These are phyloP conservation scores for Platycnemis pennipes DNA, from an alignment of 2,888 invertebrate species.

Conservation along the genomic window DNA sequence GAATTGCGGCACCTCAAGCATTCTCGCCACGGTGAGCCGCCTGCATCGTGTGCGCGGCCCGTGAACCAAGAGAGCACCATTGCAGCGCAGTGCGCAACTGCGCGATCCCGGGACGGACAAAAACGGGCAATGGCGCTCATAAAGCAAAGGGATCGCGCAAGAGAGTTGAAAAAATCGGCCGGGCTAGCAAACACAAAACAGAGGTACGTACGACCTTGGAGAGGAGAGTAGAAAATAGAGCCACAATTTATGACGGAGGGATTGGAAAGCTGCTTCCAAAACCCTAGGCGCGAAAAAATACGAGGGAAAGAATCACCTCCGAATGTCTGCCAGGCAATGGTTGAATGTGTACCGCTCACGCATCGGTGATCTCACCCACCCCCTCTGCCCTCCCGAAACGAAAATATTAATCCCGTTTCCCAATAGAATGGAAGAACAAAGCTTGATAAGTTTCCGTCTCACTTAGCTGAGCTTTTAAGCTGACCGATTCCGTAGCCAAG, in stretches of 20 bases:
- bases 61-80: neutral
- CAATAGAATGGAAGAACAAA: neutral
- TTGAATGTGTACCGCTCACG: neutral
- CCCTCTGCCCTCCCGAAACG: neutral
- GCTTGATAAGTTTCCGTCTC: neutral
- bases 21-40: neutral
- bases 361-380: neutral
- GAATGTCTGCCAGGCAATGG: neutral
- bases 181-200: neutral
- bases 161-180: neutral
- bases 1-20: neutral
- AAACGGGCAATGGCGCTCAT: neutral
- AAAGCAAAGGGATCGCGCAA: neutral
- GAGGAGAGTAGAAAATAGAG: neutral
- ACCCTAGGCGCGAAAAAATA: neutral
- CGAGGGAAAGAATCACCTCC: neutral
- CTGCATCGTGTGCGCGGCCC: neutral
- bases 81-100: neutral
- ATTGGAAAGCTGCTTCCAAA: constrained; percentile 9
- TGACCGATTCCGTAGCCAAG: neutral
- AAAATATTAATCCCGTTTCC: neutral
- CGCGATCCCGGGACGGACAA: neutral
- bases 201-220: neutral
- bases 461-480: neutral
- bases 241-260: neutral